phyloP scores from a whole-genome alignment of 2,797 vertebrate genomes.

The Pteronotus mesoamericanus region DNA sequence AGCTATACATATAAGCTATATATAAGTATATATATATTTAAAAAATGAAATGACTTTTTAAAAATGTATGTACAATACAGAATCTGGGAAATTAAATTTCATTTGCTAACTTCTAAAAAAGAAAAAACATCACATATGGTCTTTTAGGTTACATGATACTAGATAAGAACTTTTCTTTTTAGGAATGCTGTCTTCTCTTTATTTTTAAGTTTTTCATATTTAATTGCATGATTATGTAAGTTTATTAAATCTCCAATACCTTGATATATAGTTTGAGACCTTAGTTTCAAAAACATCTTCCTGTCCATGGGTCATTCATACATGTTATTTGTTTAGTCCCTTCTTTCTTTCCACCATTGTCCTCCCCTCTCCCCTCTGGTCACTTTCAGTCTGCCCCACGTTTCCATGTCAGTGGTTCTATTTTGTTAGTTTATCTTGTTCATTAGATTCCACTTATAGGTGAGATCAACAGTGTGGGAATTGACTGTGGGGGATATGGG shows the following conservation, averaged over 20 bases:
- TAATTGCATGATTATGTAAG: background rate
- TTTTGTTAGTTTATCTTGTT: too few relatives aligned
- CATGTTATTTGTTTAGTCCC: too few relatives aligned
- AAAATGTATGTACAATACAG: background rate
- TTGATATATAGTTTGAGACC: background rate
- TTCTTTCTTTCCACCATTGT: too few relatives aligned
- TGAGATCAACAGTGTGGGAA: too few relatives aligned
- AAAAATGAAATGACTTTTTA: background rate
- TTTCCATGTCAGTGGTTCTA: too few relatives aligned
- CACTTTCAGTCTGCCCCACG: too few relatives aligned
- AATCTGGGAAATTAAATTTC: background rate
- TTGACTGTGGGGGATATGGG: too few relatives aligned
- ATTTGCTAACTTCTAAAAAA: background rate
- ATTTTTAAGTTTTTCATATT: background rate
- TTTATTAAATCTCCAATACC: background rate
- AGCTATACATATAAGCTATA: background rate
- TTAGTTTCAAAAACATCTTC: background rate
- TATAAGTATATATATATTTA: too few relatives aligned
- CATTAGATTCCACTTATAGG: too few relatives aligned
- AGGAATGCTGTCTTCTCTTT: background rate
- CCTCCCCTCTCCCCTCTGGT: too few relatives aligned
- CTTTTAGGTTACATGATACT: background rate
- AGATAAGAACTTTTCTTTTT: background rate
- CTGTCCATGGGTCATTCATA: too few relatives aligned
- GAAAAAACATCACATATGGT: background rate